A percentile compares a stretch with the other conserved stretches of the same genome.
Evolutionary conservation across 2,888 invertebrate genomes (phyloP).

Genomic region (Camponotus fellah): DNA sequence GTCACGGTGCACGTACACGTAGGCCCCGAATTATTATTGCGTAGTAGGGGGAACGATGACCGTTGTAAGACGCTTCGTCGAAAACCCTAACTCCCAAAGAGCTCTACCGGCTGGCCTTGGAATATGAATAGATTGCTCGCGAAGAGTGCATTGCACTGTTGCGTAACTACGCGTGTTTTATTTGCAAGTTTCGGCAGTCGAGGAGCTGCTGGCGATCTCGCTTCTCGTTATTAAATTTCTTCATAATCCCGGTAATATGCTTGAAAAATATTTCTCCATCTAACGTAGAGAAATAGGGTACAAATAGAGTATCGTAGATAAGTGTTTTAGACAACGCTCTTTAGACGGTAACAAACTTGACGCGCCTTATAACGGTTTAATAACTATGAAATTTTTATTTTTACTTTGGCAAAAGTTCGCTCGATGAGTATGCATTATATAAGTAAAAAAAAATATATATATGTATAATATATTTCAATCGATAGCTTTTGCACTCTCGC

Average conservation of each 20-base stretch:
- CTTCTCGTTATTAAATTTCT: background rate
- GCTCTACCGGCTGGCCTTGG: constrained; percentile 80
- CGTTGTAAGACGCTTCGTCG: constrained; percentile 63
- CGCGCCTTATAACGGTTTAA: background rate
- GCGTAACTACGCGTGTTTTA: constrained; percentile 78
- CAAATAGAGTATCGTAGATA: background rate
- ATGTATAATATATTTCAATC: background rate
- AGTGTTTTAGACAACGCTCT: background rate
- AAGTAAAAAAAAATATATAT: background rate
- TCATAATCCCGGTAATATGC: constrained; percentile 2
- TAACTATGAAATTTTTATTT: background rate
- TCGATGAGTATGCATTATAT: background rate
- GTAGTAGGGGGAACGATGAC: constrained; percentile 65
- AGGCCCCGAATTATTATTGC: constrained; percentile 58
- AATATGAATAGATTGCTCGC: constrained; percentile 81
- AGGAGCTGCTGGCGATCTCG: constrained; percentile 21
- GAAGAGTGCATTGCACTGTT: constrained; percentile 84
- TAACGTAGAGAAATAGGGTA: background rate
- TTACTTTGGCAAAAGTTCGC: background rate
- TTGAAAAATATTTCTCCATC: background rate
- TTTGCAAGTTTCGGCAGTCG: constrained; percentile 71
- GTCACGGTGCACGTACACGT: constrained; percentile 53
- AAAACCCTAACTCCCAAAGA: constrained; percentile 62
- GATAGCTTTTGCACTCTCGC: background rate
- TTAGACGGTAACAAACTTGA: background rate